These are phyloP conservation scores for Ferdinandea cuprea DNA, from an alignment of 2,888 invertebrate species.

Conservation along the genomic window DNA sequence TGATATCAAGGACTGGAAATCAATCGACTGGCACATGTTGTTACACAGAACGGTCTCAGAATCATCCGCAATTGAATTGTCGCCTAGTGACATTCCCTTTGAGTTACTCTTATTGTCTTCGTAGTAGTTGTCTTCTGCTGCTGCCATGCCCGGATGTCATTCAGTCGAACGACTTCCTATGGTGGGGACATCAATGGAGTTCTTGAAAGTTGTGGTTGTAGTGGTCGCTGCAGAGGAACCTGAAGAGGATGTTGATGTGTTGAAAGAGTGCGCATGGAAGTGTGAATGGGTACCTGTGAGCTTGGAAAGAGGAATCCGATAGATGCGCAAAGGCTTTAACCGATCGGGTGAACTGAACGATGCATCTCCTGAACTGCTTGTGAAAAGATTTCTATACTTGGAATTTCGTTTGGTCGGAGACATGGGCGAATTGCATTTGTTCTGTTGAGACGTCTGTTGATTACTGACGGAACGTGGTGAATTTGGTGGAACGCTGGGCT, in stretches of 20 bases:
- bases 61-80: constrained; percentile 18
- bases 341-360: constrained; percentile 77
- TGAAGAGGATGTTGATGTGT: constrained; percentile 65
- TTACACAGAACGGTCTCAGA: constrained; percentile 55
- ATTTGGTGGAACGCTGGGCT: constrained; percentile 78
- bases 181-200: constrained; percentile 60
- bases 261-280: constrained; percentile 79
- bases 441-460: constrained; percentile 48
- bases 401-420: constrained; percentile 78
- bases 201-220: constrained; percentile 64
- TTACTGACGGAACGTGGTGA: constrained; percentile 76
- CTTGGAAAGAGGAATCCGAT: constrained; percentile 79
- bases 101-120: constrained; percentile 39
- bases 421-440: constrained; percentile 76
- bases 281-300: constrained; percentile 79
- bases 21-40: constrained; percentile 68
- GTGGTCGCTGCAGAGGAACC: constrained; percentile 58
- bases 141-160: constrained; percentile 54
- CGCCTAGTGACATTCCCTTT: constrained; percentile 18
- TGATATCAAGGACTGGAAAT: constrained; percentile 74
- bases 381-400: constrained; percentile 78
- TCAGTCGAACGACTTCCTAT: constrained; percentile 49
- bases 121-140: too few species aligned
- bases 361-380: constrained; percentile 56
- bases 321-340: constrained; percentile 79